Base-by-base conservation (phyloP, 2,113 vertebrate species). In the Otis tarda region DNA sequence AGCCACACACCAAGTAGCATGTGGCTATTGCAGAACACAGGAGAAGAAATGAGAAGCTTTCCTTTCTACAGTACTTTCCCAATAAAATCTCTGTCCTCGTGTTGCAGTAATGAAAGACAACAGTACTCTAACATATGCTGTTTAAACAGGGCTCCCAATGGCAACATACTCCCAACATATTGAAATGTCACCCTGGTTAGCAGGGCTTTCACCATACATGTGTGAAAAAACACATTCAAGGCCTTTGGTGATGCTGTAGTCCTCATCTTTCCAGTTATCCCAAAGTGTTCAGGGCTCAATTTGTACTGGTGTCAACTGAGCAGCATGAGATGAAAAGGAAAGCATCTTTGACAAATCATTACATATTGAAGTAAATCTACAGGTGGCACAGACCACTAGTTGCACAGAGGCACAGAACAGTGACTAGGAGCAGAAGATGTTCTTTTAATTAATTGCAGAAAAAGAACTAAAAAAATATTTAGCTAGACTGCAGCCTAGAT, bases 391-490 rank as follows among this genome's bases (percentile, higher is more conserved):
- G 90, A 22, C 47, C 50, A 55, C 68, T 63, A 83, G 91, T 60
- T 76, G 74, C 73, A 79, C 45, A 52, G 57, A 65, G 63, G 67
- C 61, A 59, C 82, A 67, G 75, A 57, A 77, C 0, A 0, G 83
- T 82, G 90, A 69, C 89, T 79, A 84, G 65, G 41, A 93, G 49
- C 25, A 84, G 57, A 94, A 39, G 77, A 61, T 94, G 76, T 60
- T 91, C 57, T 74, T 89, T 84, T 87, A 92, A 92, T 92, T 91
- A 96, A 89, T 45, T 16, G 15, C 71, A 91, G 61, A 59, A 84
- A 93, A 95, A 90, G 64, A 90, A 70, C 52, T 55, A 49, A 91
- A 93, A 97, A 95, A 91, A 91, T 53, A 88, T 87, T 86, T 88
- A 85, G 82, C 49, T 64, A 93, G 79, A n/a, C 64, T 73, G 56